phyloP scores from a whole-genome alignment of 1,140 invertebrate genomes.

The Magallana gigas region DNA sequence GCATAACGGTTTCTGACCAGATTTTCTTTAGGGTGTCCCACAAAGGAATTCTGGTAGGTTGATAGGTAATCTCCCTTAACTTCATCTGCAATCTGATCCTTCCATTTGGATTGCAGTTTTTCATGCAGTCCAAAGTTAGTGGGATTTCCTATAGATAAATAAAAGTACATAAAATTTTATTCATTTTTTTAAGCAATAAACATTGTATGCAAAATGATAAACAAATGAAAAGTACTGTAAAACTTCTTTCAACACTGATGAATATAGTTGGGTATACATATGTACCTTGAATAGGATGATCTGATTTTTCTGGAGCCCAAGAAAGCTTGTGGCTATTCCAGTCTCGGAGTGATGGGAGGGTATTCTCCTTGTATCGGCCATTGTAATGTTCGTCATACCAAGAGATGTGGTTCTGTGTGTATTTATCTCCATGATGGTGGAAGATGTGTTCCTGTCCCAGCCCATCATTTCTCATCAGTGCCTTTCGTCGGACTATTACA shows the following conservation, averaged over 20 bases:
- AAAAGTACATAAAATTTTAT: background rate
- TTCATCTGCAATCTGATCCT: conserved; percentile 59
- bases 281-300: conserved; percentile 73
- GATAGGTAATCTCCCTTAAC: conserved; percentile 62
- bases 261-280: background rate
- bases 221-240: background rate
- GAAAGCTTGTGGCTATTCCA: conserved; percentile 72
- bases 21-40: conserved; percentile 28
- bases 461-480: conserved; percentile 67
- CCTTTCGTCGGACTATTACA: conserved; percentile 69
- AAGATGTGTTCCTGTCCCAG: conserved; percentile 69
- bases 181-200: too few species aligned
- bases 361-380: conserved; percentile 71
- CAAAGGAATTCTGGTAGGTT: conserved; percentile 59
- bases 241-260: background rate
- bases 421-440: conserved; percentile 72
- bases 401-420: conserved; percentile 74
- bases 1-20: conserved; percentile 56
- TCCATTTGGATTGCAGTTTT: conserved; percentile 60
- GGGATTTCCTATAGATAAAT: conserved; percentile 57
- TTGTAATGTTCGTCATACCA: conserved; percentile 78
- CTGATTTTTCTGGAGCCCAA: conserved; percentile 75
- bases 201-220: too few species aligned
- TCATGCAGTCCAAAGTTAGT: conserved; percentile 66
- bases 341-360: conserved; percentile 65